Evolutionary conservation across 2,797 vertebrate genomes (phyloP).

Genomic region (Catharus ustulatus): DNA sequence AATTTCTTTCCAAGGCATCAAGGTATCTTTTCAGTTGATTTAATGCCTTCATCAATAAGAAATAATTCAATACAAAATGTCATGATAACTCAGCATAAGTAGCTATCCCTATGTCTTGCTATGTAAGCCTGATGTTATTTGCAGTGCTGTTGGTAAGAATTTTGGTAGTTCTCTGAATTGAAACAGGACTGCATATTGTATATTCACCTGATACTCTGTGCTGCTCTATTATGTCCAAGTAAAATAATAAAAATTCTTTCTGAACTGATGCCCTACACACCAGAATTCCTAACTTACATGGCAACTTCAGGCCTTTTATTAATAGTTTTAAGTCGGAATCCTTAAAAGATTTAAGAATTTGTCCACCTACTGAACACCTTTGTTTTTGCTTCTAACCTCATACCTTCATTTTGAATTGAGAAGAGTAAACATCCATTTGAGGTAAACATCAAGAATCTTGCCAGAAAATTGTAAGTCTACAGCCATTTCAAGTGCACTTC

Average conservation of each 20-base stretch:
- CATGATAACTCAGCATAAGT: neutral
- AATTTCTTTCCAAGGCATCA: constrained; percentile 85
- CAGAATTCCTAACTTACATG: neutral
- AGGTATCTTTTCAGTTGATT: constrained; percentile 84
- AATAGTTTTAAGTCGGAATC: neutral
- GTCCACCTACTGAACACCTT: neutral
- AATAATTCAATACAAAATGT: neutral
- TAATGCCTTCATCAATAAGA: constrained; percentile 78
- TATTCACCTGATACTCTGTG: neutral
- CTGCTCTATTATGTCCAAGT: neutral
- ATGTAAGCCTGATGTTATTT: neutral
- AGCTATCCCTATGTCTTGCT: neutral
- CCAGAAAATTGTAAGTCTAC: neutral
- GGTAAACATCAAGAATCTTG: neutral
- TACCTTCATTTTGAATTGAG: neutral
- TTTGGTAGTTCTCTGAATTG: neutral
- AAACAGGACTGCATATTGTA: neutral
- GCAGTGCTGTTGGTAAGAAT: neutral
- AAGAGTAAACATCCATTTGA: neutral
- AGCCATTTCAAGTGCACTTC: neutral
- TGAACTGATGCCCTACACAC: neutral
- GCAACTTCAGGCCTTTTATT: neutral
- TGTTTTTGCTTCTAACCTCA: neutral
- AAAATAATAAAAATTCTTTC: neutral
- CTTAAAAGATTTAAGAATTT: neutral